Evolutionary conservation across 92 coral and sea anemone genomes (phyloP).

Genomic region (Epizoanthus illoricatus): DNA sequence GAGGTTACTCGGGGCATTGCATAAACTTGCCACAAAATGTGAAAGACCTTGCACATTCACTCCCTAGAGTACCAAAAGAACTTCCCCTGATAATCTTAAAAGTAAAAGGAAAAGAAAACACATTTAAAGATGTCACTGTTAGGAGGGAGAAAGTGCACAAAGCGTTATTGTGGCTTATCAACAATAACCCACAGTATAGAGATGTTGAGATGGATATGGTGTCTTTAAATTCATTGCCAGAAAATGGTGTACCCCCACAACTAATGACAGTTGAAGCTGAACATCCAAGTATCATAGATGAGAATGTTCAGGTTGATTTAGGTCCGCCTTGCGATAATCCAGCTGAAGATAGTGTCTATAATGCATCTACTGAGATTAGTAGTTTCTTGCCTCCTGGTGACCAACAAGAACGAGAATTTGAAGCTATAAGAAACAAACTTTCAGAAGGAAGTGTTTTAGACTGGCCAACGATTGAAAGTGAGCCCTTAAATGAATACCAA

Average conservation of each 20-base stretch:
- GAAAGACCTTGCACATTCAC: constrained; percentile 51
- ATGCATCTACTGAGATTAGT: constrained; percentile 53
- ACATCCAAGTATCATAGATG: constrained; percentile 14
- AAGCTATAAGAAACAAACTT: constrained; percentile 1
- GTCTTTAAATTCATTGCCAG: too few species aligned
- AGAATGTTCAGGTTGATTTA: constrained; percentile 29
- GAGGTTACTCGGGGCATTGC: too few species aligned
- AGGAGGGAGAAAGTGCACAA: constrained; percentile 39
- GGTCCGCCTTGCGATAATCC: constrained; percentile 48
- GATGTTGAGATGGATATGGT: constrained; percentile 40
- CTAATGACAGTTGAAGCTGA: constrained; percentile 45
- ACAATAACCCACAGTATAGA: constrained; percentile 55
- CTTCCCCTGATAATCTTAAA: constrained; percentile 39
- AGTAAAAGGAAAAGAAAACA: background rate
- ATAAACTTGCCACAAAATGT: constrained; percentile 50
- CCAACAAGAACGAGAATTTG: constrained; percentile 36
- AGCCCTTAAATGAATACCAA: too few species aligned
- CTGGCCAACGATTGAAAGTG: background rate
- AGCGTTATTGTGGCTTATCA: constrained; percentile 54
- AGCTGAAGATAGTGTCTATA: constrained; percentile 40
- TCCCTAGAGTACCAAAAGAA: constrained; percentile 58
- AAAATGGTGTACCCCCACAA: constrained; percentile 5
- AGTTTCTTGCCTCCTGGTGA: constrained; percentile 52
- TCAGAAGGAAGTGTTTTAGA: too few species aligned
- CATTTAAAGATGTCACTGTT: too few species aligned